Evolutionary conservation across 2,888 invertebrate species (phyloP).

Genomic region (Stratiomys singularior): DNA sequence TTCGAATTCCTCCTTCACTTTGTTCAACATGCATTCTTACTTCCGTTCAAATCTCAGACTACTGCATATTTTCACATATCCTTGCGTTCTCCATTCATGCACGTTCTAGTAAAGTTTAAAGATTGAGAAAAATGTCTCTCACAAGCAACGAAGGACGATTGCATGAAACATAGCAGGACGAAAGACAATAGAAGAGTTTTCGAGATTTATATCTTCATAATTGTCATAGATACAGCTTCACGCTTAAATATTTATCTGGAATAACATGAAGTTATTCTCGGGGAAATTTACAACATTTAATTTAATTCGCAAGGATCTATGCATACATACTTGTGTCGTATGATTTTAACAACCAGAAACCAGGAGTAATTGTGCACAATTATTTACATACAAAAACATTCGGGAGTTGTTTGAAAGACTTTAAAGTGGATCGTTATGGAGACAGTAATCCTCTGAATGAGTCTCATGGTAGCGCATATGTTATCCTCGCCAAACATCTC

Average conservation of each 20-base stretch:
- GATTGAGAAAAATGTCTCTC: too few species aligned
- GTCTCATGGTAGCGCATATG: not conserved
- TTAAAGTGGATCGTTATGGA: too few species aligned
- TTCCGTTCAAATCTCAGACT: too few species aligned
- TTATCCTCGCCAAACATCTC: not conserved
- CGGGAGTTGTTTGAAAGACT: not conserved
- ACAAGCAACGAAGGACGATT: too few species aligned
- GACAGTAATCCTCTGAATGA: too few species aligned
- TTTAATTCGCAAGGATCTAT: constrained; percentile 27
- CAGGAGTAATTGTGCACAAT: constrained; percentile 40
- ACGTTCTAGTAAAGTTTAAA: too few species aligned
- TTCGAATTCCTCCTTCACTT: too few species aligned
- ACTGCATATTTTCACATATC: too few species aligned
- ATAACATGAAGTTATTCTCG: not conserved
- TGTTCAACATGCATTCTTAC: too few species aligned
- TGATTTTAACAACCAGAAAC: constrained; percentile 36
- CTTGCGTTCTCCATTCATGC: too few species aligned
- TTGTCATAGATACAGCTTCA: not conserved
- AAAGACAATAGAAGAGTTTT: not conserved
- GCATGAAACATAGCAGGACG: too few species aligned
- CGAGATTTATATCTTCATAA: not conserved
- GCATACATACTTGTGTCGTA: constrained; percentile 29
- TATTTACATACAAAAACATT: constrained; percentile 16
- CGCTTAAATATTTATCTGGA: not conserved
- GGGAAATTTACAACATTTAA: constrained; percentile 39